Conservation (phyloP, 2,113 vertebrate genomes). For the Holacanthus passer region DNA sequence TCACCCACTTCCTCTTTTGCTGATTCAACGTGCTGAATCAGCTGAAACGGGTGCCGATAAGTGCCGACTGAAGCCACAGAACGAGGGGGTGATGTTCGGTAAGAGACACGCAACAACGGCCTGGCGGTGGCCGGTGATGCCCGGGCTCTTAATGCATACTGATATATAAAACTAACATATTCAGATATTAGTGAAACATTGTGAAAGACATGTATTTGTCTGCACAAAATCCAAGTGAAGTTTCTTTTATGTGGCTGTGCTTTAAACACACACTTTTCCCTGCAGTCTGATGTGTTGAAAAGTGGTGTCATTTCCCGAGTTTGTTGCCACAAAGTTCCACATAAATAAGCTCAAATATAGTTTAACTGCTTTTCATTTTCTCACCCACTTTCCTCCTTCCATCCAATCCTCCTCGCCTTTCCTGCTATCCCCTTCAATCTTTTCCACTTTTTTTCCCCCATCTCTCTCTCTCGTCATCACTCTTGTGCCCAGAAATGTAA, state of each 20-base stretch:
- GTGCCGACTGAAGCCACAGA: neutral
- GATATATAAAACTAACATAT: neutral
- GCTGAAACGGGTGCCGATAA: neutral
- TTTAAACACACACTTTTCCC: no score
- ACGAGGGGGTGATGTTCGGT: neutral
- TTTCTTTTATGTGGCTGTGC: no score
- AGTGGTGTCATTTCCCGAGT: no score
- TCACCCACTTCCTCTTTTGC: slow-evolving; percentile 2
- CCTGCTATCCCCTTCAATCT: neutral
- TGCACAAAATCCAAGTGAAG: no score
- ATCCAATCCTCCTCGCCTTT: neutral
- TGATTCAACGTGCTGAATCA: slow-evolving; percentile 10
- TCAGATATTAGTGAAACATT: neutral
- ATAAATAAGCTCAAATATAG: neutral
- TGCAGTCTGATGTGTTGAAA: neutral
- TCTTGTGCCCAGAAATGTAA: slow-evolving; percentile 72
- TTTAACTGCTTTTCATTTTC: neutral
- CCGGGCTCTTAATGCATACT: neutral
- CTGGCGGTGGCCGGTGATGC: neutral
- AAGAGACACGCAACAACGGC: neutral
- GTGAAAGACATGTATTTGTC: neutral
- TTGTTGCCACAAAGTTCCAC: neutral
- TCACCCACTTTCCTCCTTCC: neutral
- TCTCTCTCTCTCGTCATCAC: slow-evolving; percentile 28
- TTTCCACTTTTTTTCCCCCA: slow-evolving; percentile 1